Percentiles rank a stretch among this genome's conserved stretches.
Evolutionary conservation across 2,113 vertebrate genomes (phyloP).

Genomic region (Vicugna pacos): DNA sequence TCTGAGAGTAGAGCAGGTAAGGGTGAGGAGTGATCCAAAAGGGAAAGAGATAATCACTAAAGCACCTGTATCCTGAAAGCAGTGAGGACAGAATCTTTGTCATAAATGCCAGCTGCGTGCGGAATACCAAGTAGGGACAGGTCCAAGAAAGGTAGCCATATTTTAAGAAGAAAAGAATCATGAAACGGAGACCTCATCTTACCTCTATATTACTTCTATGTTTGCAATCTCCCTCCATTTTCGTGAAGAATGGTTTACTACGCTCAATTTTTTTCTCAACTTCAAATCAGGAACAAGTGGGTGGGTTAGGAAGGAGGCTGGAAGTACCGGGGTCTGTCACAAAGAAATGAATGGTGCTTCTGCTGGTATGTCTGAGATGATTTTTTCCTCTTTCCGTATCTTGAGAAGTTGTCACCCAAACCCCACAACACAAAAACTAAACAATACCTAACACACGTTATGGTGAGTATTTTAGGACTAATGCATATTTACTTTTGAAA

Average conservation of each 20-base stretch:
- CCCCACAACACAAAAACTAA: not conserved
- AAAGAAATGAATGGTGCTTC: not conserved
- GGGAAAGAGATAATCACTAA: not conserved
- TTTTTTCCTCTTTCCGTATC: conserved; percentile 11
- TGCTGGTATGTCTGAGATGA: not conserved
- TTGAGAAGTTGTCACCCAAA: conserved; percentile 11
- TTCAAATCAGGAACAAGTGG: not conserved
- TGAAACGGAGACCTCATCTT: not conserved
- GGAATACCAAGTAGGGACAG: not conserved
- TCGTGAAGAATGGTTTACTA: not conserved
- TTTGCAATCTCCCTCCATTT: not conserved
- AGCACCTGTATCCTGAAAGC: not conserved
- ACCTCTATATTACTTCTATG: not conserved
- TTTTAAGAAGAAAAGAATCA: conserved; percentile 29
- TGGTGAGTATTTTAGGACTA: conserved; percentile 7
- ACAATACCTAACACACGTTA: not conserved
- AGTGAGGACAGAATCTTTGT: not conserved
- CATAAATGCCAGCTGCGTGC: conserved; percentile 10
- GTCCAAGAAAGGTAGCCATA: not conserved
- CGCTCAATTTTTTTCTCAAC: not conserved
- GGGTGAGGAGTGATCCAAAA: not conserved
- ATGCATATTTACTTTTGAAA: conserved; percentile 38
- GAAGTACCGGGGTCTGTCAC: not conserved
- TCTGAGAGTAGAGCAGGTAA: not conserved
- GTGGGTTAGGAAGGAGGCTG: not conserved